These are phyloP conservation scores for Eucriotettix oculatus DNA, from an alignment of 2,888 invertebrate genomes.

Conservation along the genomic window DNA sequence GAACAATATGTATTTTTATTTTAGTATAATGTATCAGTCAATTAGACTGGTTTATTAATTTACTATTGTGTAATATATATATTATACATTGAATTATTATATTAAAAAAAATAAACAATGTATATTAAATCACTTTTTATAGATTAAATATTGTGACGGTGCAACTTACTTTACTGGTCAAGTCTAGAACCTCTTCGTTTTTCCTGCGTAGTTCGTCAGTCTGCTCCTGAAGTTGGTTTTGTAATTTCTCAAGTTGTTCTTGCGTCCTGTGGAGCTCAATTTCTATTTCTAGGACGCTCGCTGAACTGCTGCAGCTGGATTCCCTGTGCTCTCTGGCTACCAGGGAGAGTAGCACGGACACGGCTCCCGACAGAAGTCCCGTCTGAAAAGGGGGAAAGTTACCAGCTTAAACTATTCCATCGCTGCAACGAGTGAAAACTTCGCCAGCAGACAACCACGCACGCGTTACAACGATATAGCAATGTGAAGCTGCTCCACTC, in stretches of 20 bases:
- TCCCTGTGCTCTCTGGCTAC: conserved; percentile 34
- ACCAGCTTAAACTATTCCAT: no score
- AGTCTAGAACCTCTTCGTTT: conserved; percentile 59
- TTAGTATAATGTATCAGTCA: no score
- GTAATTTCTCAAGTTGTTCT: conserved; percentile 43
- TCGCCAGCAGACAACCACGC: no score
- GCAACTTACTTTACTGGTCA: conserved; percentile 56
- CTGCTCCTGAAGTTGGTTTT: conserved; percentile 55
- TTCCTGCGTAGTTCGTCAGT: conserved; percentile 68
- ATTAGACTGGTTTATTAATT: no score
- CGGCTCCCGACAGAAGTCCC: conserved; percentile 43
- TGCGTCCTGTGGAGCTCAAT: conserved; percentile 25
- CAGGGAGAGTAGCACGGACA: conserved; percentile 40
- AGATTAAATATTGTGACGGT: conserved; percentile 14
- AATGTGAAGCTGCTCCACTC: no score
- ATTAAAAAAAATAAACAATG: no score
- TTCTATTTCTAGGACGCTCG: conserved; percentile 19
- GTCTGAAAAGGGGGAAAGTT: conserved; percentile 21
- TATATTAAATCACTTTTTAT: not conserved
- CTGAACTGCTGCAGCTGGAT: conserved; percentile 4
- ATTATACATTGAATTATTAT: no score
- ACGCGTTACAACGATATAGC: no score
- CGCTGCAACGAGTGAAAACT: no score
- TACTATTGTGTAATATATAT: no score
- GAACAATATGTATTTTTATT: no score